Percentiles rank a stretch among this genome's conserved stretches.
Conservation (phyloP, 2,797 vertebrate genomes). For the Epinephelus malabaricus region DNA sequence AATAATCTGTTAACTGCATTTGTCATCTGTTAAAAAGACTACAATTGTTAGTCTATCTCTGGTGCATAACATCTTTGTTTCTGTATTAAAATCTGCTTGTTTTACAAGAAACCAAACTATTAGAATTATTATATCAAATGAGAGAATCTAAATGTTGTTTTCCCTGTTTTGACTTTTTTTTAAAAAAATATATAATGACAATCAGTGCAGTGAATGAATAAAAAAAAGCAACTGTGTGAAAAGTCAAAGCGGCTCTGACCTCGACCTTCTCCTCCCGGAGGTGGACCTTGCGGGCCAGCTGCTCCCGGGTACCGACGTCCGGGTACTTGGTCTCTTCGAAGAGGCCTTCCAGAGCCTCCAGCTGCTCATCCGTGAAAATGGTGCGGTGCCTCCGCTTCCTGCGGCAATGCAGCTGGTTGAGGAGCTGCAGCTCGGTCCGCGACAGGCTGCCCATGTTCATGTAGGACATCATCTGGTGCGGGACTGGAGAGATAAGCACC, state of each 20-base stretch:
- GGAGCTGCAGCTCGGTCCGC: constrained; percentile 94
- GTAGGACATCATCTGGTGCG: constrained; percentile 97
- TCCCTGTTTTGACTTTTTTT: background rate
- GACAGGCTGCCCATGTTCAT: constrained; percentile 97
- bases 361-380: constrained; percentile 98
- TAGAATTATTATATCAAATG: too few relatives aligned
- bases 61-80: too few relatives aligned
- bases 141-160: too few relatives aligned
- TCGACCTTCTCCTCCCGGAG: constrained; percentile 98
- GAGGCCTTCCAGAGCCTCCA: constrained; percentile 96
- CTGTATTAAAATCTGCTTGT: too few relatives aligned
- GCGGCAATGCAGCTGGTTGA: constrained; percentile 97
- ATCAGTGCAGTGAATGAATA: background rate
- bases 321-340: constrained; percentile 99
- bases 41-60: too few relatives aligned
- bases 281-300: constrained; percentile 96
- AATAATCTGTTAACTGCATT: too few relatives aligned
- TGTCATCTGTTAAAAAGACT: too few relatives aligned
- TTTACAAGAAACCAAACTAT: too few relatives aligned
- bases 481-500: constrained; percentile 94
- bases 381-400: constrained; percentile 96
- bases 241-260: constrained; percentile 81
- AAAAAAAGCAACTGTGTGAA: background rate
- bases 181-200: too few relatives aligned
- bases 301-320: constrained; percentile 96